Conservation (phyloP, 2,888 invertebrate species). For the Chorisops tibialis region DNA sequence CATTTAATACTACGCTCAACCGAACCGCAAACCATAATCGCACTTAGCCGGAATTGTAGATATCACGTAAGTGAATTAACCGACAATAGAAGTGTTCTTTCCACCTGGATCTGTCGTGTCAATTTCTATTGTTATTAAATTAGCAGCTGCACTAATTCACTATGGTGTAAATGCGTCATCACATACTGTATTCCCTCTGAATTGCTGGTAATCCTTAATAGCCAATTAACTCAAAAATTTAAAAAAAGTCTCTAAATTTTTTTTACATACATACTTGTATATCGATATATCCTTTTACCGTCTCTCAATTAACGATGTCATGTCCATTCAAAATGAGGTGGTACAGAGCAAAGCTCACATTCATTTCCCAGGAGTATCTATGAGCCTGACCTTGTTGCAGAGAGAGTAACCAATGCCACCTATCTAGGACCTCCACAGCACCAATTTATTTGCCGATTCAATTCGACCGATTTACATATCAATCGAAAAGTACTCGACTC, state of each 20-base stretch:
- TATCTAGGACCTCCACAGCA: not conserved
- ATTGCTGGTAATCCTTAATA: conserved; percentile 17
- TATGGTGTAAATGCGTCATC: too few relatives aligned
- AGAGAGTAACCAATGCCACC: not conserved
- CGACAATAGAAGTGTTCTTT: too few relatives aligned
- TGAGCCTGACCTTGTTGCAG: not conserved
- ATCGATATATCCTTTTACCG: too few relatives aligned
- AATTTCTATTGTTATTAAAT: too few relatives aligned
- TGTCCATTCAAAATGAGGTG: conserved; percentile 10
- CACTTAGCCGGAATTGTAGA: too few relatives aligned
- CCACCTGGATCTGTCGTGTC: too few relatives aligned
- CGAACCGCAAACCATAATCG: too few relatives aligned
- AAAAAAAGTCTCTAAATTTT: not conserved
- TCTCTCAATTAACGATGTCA: conserved; percentile 24
- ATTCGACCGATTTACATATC: conserved; percentile 22
- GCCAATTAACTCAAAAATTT: conserved; percentile 15
- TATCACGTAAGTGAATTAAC: too few relatives aligned
- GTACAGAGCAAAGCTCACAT: not conserved
- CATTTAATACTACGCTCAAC: too few relatives aligned
- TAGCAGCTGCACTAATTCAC: too few relatives aligned
- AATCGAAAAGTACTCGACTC: conserved; percentile 20
- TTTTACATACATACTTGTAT: not conserved
- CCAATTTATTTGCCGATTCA: conserved; percentile 22
- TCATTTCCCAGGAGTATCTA: too few relatives aligned
- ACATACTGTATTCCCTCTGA: too few relatives aligned